Conservation (phyloP, 2,797 vertebrate species). For the Hipposideros larvatus region DNA sequence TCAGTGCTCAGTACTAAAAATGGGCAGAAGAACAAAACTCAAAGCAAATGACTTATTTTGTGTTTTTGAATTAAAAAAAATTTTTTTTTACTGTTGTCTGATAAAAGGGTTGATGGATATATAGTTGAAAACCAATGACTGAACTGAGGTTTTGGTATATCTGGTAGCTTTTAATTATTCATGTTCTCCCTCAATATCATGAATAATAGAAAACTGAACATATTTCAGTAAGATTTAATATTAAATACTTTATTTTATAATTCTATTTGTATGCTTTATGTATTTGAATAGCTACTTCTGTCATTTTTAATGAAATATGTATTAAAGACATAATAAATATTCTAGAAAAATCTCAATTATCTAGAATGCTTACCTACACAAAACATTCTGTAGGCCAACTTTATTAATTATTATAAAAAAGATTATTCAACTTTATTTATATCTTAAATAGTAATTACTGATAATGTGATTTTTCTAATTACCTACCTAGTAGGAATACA, state of each 20-base stretch:
- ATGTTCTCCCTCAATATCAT: slow-evolving; percentile 21
- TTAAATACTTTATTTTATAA: slow-evolving; percentile 63
- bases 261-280: slow-evolving; percentile 29
- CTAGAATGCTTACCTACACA: slow-evolving; percentile 62
- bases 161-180: slow-evolving; percentile 61
- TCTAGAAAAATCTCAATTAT: slow-evolving; percentile 70
- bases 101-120: slow-evolving; percentile 53
- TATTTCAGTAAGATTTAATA: slow-evolving; percentile 59
- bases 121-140: slow-evolving; percentile 45
- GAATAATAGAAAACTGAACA: slow-evolving; percentile 51
- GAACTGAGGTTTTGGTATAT: slow-evolving; percentile 34
- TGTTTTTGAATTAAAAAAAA: neutral
- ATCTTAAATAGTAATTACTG: slow-evolving; percentile 57
- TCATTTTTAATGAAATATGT: slow-evolving; percentile 46
- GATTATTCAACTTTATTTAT: slow-evolving; percentile 58
- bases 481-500: slow-evolving; percentile 28
- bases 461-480: slow-evolving; percentile 53
- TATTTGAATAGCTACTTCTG: slow-evolving; percentile 60
- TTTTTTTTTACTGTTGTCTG: neutral
- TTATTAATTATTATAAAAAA: slow-evolving; percentile 58
- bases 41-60: slow-evolving; percentile 23
- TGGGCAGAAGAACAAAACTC: slow-evolving; percentile 25
- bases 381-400: slow-evolving; percentile 43
- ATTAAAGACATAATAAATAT: slow-evolving; percentile 31
- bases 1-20: slow-evolving; percentile 52